phyloP scores from a whole-genome alignment of 2,113 vertebrate genomes.

The Periophthalmus modestus region DNA sequence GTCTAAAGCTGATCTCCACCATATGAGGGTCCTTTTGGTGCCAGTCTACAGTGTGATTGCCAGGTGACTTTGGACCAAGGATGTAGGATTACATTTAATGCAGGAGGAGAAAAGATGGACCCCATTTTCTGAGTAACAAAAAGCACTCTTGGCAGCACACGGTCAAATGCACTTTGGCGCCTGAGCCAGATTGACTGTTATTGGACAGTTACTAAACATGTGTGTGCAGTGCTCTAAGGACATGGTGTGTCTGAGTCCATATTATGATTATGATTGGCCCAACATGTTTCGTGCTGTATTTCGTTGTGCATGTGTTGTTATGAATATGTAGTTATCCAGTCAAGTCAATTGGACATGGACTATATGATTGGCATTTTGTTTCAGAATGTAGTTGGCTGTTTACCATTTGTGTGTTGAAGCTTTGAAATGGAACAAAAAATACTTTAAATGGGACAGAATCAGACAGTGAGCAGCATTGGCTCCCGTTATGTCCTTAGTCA shows the following conservation, averaged over 20 bases:
- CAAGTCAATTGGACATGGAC: constrained; percentile 1
- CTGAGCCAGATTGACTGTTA: constrained; percentile 7
- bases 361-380: not conserved
- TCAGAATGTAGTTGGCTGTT: not conserved
- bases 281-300: not conserved
- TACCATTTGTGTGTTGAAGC: not conserved
- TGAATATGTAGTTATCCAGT: not conserved
- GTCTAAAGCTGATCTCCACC: not conserved
- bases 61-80: constrained; percentile 2
- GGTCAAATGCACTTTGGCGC: constrained; percentile 6
- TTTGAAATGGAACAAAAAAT: not conserved
- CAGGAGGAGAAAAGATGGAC: constrained; percentile 1
- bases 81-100: not conserved
- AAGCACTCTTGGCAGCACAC: constrained; percentile 1
- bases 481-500: no score
- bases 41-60: constrained; percentile 1
- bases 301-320: not conserved
- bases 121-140: constrained; percentile 5
- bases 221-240: not conserved
- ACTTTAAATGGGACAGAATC: not conserved
- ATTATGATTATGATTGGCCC: not conserved
- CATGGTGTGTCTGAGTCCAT: constrained; percentile 1
- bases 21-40: not conserved
- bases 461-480: no score
- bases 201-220: constrained; percentile 1